phyloP scores from a whole-genome alignment of 2,113 vertebrate species.

The Brachionichthys hirsutus region DNA sequence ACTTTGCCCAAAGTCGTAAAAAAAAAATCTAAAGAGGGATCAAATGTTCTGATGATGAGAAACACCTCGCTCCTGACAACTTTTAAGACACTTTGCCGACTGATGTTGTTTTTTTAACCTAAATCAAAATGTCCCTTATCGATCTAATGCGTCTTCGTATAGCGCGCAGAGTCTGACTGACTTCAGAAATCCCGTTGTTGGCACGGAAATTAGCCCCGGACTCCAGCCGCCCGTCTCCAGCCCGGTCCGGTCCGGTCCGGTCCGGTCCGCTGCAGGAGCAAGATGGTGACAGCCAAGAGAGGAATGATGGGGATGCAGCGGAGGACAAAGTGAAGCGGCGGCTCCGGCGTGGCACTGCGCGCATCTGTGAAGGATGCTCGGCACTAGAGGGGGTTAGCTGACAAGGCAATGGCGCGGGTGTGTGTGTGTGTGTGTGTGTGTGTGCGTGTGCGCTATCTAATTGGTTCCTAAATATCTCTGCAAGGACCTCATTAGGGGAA shows the following conservation, averaged over 20 bases:
- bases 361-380: conserved; percentile 69
- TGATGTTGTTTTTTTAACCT: conserved; percentile 9
- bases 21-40: conserved; percentile 9
- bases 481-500: not conserved
- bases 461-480: conserved; percentile 22
- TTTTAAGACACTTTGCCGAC: conserved; percentile 43
- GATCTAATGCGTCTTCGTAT: conserved; percentile 22
- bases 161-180: conserved; percentile 35
- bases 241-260: conserved; percentile 34
- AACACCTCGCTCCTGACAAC: conserved; percentile 34
- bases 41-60: not conserved
- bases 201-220: conserved; percentile 5
- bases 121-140: not conserved
- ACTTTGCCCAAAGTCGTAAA: conserved; percentile 20
- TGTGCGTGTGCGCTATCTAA: conserved; percentile 3
- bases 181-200: conserved; percentile 18
- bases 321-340: conserved; percentile 43
- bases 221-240: conserved; percentile 10
- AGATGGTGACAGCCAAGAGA: conserved; percentile 14
- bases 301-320: conserved; percentile 39
- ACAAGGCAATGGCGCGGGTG: conserved; percentile 74
- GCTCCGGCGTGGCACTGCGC: conserved; percentile 49
- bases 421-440: conserved; percentile 31
- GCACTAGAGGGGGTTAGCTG: conserved; percentile 90
- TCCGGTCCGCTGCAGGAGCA: conserved; percentile 42